phyloP scores from a whole-genome alignment of 2,797 vertebrate species.

The Dendrocincla fuliginosa region DNA sequence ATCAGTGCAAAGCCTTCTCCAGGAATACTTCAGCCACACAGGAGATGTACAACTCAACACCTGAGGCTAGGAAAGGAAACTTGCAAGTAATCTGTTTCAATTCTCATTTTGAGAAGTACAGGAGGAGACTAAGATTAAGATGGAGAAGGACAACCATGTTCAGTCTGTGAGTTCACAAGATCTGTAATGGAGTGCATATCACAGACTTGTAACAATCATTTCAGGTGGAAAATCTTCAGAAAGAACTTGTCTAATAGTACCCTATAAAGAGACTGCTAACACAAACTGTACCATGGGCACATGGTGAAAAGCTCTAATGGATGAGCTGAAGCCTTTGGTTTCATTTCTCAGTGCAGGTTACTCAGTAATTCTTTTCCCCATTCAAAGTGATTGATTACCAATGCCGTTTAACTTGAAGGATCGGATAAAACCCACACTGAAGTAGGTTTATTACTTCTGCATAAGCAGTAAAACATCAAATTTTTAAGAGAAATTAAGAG shows the following conservation, averaged over 20 bases:
- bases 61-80: background rate
- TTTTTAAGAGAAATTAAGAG: background rate
- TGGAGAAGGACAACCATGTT: background rate
- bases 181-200: background rate
- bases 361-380: background rate
- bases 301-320: background rate
- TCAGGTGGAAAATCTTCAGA: background rate
- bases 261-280: background rate
- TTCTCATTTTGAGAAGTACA: background rate
- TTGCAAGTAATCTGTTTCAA: background rate
- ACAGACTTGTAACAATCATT: background rate
- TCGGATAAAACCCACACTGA: background rate
- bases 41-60: background rate
- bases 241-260: background rate
- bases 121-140: background rate
- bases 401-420: background rate
- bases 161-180: background rate
- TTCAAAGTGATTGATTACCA: background rate
- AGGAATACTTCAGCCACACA: background rate
- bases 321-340: background rate
- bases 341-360: background rate
- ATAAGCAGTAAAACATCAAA: background rate
- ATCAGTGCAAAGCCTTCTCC: background rate
- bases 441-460: background rate
- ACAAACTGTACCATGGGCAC: fast-evolving